Evolutionary conservation across 2,797 vertebrate species (phyloP).

Genomic region (Alcedo quadribrachys): DNA sequence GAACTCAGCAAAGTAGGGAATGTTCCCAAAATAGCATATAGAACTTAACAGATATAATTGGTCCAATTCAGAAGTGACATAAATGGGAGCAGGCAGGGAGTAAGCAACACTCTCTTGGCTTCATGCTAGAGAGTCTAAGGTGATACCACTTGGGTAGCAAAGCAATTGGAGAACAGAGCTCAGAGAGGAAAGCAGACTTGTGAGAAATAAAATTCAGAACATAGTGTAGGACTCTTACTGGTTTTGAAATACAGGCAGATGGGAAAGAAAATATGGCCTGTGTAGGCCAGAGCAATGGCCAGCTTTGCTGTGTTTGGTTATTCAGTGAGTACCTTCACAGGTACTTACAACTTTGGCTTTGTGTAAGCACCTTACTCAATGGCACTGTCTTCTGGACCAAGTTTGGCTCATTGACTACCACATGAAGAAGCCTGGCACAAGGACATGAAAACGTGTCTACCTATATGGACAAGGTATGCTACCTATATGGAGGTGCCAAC

Average conservation of each 20-base stretch:
- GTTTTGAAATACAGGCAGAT: not conserved
- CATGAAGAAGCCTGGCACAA: not conserved
- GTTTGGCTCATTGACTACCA: not conserved
- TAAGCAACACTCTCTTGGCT: not conserved
- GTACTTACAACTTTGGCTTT: not conserved
- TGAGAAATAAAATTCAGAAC: not conserved
- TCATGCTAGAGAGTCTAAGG: not conserved
- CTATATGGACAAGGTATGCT: not conserved
- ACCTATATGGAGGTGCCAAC: not conserved
- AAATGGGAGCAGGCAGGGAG: constrained; percentile 11
- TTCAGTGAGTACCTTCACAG: not conserved
- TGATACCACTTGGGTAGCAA: not conserved
- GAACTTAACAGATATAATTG: not conserved
- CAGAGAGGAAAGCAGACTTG: not conserved
- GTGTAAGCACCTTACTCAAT: not conserved
- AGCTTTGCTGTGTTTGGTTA: not conserved
- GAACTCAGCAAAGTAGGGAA: not conserved
- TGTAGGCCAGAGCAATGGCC: not conserved
- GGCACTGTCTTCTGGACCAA: not conserved
- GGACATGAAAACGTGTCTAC: not conserved
- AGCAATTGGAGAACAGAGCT: not conserved
- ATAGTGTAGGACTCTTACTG: not conserved
- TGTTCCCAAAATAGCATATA: not conserved
- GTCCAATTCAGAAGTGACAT: not conserved
- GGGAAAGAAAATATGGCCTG: not conserved